Conservation (phyloP, 2,113 vertebrate species). For the Melanocharis versteri region DNA sequence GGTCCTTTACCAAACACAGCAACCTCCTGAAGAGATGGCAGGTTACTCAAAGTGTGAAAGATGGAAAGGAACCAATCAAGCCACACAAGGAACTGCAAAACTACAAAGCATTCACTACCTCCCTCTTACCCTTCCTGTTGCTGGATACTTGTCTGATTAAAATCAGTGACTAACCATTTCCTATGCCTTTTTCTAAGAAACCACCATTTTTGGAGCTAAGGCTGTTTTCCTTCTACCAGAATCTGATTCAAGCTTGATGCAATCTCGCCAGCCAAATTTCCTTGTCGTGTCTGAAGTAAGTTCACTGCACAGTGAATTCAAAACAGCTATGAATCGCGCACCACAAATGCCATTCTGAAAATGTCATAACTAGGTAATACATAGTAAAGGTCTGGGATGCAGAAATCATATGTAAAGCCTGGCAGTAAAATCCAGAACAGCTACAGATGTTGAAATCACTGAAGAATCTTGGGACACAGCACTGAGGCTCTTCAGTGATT, state of each 20-base stretch:
- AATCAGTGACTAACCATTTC: slow-evolving; percentile 25
- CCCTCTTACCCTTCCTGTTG: not conserved
- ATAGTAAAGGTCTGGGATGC: slow-evolving; percentile 10
- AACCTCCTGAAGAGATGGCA: not conserved
- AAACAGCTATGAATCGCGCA: slow-evolving; percentile 8
- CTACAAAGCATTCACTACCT: not conserved
- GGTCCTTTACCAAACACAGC: too few species aligned
- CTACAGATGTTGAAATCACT: not conserved
- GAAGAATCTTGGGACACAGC: not conserved
- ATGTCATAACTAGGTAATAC: slow-evolving; percentile 46
- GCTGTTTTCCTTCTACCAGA: not conserved
- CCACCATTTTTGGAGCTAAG: not conserved
- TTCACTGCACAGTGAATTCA: slow-evolving; percentile 17
- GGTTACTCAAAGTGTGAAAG: not conserved
- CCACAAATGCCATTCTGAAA: slow-evolving; percentile 53
- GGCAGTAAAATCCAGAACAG: slow-evolving; percentile 28
- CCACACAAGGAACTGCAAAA: not conserved
- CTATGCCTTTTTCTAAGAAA: slow-evolving; percentile 33
- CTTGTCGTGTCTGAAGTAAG: slow-evolving; percentile 14
- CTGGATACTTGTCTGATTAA: slow-evolving; percentile 5
- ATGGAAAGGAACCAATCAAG: not conserved
- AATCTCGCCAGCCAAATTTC: not conserved
- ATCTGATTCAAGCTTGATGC: slow-evolving; percentile 4
- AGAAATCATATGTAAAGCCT: not conserved
- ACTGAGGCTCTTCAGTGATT: not conserved